phyloP scores from a whole-genome alignment of 2,113 vertebrate genomes.

The Corydoras sp. region DNA sequence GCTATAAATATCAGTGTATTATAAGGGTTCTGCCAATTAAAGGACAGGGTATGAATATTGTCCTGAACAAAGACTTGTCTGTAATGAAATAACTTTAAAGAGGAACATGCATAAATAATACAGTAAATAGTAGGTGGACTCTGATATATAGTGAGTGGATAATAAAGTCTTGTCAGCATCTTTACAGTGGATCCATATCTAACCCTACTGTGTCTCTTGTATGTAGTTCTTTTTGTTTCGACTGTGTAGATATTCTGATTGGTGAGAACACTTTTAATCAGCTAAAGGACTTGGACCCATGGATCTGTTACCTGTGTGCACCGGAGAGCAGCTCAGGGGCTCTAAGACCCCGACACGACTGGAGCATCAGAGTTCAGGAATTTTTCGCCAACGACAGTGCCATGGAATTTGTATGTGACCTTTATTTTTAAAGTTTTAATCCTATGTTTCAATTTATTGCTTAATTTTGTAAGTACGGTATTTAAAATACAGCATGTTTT shows the following conservation, averaged over 20 bases:
- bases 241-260: slow-evolving; percentile 83
- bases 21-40: no score
- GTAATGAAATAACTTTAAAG: no score
- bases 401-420: slow-evolving; percentile 76
- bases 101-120: no score
- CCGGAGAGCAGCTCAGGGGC: slow-evolving; percentile 62
- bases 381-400: slow-evolving; percentile 80
- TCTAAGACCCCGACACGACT: slow-evolving; percentile 77
- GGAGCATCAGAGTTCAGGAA: slow-evolving; percentile 80
- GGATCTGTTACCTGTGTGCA: slow-evolving; percentile 90
- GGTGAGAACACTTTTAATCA: slow-evolving; percentile 66
- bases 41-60: no score
- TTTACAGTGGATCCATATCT: neutral
- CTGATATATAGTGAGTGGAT: neutral
- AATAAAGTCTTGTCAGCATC: neutral
- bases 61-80: no score
- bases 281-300: slow-evolving; percentile 77
- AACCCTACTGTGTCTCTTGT: neutral
- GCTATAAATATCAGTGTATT: no score
- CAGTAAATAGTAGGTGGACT: no score
- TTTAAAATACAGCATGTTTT: no score
- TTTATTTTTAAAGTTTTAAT: neutral
- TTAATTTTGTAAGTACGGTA: no score
- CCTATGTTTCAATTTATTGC: no score
- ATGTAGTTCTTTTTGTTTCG: slow-evolving; percentile 80